Evolutionary conservation across 2,113 vertebrate species (phyloP), one percentile per base, ranked within the genome.

Genomic region (Excalfactoria chinensis): DNA sequence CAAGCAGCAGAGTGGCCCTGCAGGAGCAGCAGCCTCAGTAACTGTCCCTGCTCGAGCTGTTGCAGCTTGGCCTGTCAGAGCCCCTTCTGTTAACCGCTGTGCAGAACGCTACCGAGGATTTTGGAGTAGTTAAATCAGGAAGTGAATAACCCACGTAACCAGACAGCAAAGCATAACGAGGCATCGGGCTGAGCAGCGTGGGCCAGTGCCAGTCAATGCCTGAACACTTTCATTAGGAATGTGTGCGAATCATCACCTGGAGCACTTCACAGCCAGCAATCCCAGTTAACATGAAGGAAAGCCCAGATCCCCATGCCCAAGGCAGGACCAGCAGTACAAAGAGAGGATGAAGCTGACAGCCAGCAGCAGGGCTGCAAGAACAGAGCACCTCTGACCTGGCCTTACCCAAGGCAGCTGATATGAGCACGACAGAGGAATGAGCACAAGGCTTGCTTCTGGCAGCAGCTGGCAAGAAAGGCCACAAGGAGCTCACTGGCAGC

Each of bases 1-100:
- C 59, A 7, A 32, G 35, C n/a, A 55, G 83, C 30, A 34, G 11
- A 0, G 70, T 0, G 0, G n/a, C 28, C 9, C 4, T 25, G 1
- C 7, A 59, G 22, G 46, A 25, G 49, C 40, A 8, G 11, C 13
- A 6, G 25, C 9, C 28, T 32, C 70, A 22, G 30, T 18, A 32
- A 41, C 28, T 25, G 32, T 26, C 30, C 40, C 37, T 8, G 37
- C 56, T 8, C 4, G 14, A 40, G 35, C 59, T 64, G 74, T 34
- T 32, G 32, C 23, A 55, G 56, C 14, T 4, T 8, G 14, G 20
- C 58, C 32, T 37, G 4, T 58, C 30, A 11, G 16, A 30, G 43
- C 43, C 22, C 12, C 44, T 21, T 43, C 63, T 9, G 5, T 8
- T 56, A 30, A 15, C 40, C 43, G 7, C 60, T 1, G 11, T 12